Percentiles rank a stretch among this genome's conserved stretches.
phyloP scores from a whole-genome alignment of 2,113 vertebrate genomes.

The Tetrax tetrax region DNA sequence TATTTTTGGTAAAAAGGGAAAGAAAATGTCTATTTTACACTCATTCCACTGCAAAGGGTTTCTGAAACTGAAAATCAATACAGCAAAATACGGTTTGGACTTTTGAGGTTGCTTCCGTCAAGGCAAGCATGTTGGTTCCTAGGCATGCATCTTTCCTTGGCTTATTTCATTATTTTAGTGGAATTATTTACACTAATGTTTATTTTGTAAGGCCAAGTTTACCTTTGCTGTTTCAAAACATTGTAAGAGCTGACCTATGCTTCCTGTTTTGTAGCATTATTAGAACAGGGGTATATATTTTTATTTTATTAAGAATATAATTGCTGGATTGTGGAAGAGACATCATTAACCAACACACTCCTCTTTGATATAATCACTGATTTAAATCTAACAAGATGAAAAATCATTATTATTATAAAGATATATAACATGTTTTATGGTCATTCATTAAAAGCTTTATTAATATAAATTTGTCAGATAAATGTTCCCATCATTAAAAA shows the following conservation, averaged over 20 bases:
- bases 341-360: background rate
- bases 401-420: background rate
- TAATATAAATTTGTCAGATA: background rate
- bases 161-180: background rate
- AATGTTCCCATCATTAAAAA: background rate
- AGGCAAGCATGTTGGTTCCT: background rate
- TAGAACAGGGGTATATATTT: background rate
- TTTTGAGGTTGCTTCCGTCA: background rate
- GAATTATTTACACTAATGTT: background rate
- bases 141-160: accelerated
- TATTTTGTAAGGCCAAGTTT: background rate
- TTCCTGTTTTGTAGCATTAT: background rate
- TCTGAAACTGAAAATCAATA: background rate
- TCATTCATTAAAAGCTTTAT: background rate
- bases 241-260: background rate
- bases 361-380: background rate
- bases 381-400: background rate
- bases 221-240: background rate
- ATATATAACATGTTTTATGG: background rate
- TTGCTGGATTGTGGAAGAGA: background rate
- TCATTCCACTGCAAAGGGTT: background rate
- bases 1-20: background rate
- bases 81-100: background rate
- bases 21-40: background rate
- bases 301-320: slow-evolving; percentile 8